A percentile compares a stretch with the other conserved stretches of the same genome.
phyloP scores from a whole-genome alignment of 2,888 invertebrate genomes.

The Anodontia alba region DNA sequence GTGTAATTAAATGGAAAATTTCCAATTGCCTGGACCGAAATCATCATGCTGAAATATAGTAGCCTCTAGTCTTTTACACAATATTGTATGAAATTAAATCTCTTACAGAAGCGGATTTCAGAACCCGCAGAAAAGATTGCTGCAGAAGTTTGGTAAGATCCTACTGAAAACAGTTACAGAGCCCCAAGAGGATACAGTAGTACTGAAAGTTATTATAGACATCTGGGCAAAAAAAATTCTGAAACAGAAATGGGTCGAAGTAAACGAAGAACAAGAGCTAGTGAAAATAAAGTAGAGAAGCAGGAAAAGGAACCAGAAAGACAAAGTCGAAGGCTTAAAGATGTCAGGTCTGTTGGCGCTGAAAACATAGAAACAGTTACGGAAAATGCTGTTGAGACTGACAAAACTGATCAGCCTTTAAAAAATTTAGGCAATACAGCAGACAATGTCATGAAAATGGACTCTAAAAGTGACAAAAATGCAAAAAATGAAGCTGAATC shows the following conservation, averaged over 20 bases:
- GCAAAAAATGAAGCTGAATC: not conserved
- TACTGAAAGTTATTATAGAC: no score
- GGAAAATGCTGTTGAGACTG: slow-evolving; percentile 10
- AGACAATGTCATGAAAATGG: slow-evolving; percentile 19
- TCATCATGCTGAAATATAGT: no score
- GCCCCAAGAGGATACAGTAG: no score
- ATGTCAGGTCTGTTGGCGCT: not conserved
- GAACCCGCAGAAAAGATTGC: no score
- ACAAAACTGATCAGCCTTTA: not conserved
- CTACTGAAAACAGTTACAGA: no score
- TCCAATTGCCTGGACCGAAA: no score
- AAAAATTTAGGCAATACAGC: slow-evolving; percentile 13
- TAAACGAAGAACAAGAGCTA: not conserved
- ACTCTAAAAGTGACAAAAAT: not conserved
- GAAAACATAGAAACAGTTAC: slow-evolving; percentile 10
- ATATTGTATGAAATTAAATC: no score
- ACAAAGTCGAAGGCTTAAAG: slow-evolving; percentile 14
- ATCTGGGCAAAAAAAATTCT: no score
- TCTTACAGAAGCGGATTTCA: no score
- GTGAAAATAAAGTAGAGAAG: slow-evolving; percentile 7
- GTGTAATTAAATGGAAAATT: no score
- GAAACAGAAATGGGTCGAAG: slow-evolving; percentile 15
- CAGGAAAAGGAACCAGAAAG: slow-evolving; percentile 23
- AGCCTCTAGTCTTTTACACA: no score
- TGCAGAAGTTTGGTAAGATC: no score